Percentiles rank a stretch among this genome's conserved stretches.
These are phyloP conservation scores for Haliclystus octoradiatus DNA, from an alignment of 30 jellyfish, hydroid and myxozoan genomes.

Conservation along the genomic window DNA sequence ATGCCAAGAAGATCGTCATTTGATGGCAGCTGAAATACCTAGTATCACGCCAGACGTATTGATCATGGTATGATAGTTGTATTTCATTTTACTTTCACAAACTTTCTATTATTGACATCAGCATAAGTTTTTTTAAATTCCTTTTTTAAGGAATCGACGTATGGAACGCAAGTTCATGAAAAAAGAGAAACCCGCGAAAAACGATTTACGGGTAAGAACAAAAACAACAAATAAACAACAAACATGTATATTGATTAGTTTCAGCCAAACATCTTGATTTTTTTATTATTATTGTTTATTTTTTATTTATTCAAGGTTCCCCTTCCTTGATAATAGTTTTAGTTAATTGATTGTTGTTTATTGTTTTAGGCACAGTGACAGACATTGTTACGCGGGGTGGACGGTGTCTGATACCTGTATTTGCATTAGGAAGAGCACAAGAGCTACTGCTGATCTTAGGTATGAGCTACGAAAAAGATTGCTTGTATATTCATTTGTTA, in stretches of 20 bases:
- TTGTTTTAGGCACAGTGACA: conserved; percentile 63
- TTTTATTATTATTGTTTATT: too few relatives aligned
- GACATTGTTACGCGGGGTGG: conserved; percentile 93
- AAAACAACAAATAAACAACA: too few relatives aligned
- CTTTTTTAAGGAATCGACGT: conserved; percentile 77
- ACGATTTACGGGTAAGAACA: conserved; percentile 70
- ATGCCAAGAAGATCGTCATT: conserved; percentile 98
- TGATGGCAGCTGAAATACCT: conserved; percentile 99
- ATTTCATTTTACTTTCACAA: too few relatives aligned
- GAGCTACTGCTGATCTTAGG: conserved; percentile 88
- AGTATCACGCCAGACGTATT: conserved; percentile 86
- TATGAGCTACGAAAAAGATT: background rate
- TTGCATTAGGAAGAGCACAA: conserved; percentile 99
- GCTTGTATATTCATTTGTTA: too few relatives aligned
- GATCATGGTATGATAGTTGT: conserved; percentile 45
- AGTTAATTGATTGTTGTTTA: background rate
- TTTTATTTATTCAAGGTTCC: too few relatives aligned
- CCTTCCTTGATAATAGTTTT: too few relatives aligned
- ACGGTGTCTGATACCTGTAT: conserved; percentile 90
- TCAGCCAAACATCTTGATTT: too few relatives aligned
- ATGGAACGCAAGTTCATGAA: conserved; percentile 98
- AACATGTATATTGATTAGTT: too few relatives aligned
- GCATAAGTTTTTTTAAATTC: background rate
- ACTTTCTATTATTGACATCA: too few relatives aligned
- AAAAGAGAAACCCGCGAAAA: conserved; percentile 88